Conservation (phyloP, 1,140 invertebrate genomes). For the Papilio dardanus region DNA sequence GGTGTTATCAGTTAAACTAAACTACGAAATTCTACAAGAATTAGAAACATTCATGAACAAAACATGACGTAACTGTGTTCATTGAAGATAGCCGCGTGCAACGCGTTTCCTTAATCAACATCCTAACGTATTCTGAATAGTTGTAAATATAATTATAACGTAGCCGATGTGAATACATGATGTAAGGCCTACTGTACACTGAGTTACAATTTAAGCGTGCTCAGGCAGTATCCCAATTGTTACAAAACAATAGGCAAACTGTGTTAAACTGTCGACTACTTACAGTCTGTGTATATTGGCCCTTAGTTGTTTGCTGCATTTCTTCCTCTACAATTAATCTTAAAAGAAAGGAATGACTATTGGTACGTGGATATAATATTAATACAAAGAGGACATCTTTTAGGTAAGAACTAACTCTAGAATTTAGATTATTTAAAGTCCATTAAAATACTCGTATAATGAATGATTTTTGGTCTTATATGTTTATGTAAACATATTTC, state of each 20-base stretch:
- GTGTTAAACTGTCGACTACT: not conserved
- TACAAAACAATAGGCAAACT: too few relatives aligned
- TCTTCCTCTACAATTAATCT: slow-evolving; percentile 13
- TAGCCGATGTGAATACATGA: slow-evolving; percentile 2
- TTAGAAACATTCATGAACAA: slow-evolving; percentile 42
- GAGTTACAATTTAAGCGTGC: too few relatives aligned
- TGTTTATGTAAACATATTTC: not conserved
- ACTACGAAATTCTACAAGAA: slow-evolving; percentile 42
- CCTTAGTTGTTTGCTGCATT: slow-evolving; percentile 14
- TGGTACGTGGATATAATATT: not conserved
- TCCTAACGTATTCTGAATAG: slow-evolving; percentile 19
- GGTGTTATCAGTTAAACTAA: slow-evolving; percentile 45
- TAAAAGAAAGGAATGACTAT: slow-evolving; percentile 1
- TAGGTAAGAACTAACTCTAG: too few relatives aligned
- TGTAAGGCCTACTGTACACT: not conserved
- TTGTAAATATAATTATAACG: slow-evolving; percentile 33
- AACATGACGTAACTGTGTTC: slow-evolving; percentile 43
- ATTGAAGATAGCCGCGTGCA: slow-evolving; percentile 33
- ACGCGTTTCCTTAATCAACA: slow-evolving; percentile 34
- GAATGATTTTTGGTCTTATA: not conserved
- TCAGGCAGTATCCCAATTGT: not conserved
- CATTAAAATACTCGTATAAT: too few relatives aligned
- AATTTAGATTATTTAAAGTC: too few relatives aligned
- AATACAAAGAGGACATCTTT: not conserved
- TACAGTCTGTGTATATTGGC: not conserved